Evolutionary conservation across 2,113 vertebrate species (phyloP).

Genomic region (Leptodactylus fuscus): DNA sequence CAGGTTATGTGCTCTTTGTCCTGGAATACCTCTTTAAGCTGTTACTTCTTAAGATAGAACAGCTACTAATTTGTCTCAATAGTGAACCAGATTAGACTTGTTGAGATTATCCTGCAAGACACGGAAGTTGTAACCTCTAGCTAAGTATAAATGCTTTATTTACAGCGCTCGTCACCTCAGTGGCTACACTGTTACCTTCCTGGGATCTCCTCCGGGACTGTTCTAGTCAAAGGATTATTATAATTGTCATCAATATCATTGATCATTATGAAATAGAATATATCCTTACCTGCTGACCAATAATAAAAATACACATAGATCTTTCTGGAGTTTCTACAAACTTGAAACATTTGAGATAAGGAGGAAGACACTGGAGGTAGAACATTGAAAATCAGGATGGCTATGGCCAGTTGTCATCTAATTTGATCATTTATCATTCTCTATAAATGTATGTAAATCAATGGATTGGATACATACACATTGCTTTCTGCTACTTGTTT

Average conservation of each 20-base stretch:
- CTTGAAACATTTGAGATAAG: too few relatives aligned
- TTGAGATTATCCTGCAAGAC: slow-evolving; percentile 29
- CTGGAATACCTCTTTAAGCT: slow-evolving; percentile 4
- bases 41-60: slow-evolving; percentile 13
- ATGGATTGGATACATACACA: too few relatives aligned
- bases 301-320: too few relatives aligned
- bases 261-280: neutral
- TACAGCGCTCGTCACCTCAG: neutral
- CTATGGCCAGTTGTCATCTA: too few relatives aligned
- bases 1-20: slow-evolving; percentile 22
- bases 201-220: neutral
- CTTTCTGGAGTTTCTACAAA: too few relatives aligned
- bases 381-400: too few relatives aligned
- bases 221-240: too few relatives aligned
- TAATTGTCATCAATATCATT: neutral
- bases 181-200: neutral
- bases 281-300: too few relatives aligned
- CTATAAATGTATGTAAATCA: too few relatives aligned
- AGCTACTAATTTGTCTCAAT: slow-evolving; percentile 40
- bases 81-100: slow-evolving; percentile 40
- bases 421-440: too few relatives aligned
- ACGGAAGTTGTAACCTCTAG: slow-evolving; percentile 36
- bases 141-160: slow-evolving; percentile 17
- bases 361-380: too few relatives aligned
- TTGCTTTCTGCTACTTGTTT: too few relatives aligned